Evolutionary conservation across 2,888 invertebrate species (phyloP).

Genomic region (Caenorhabditis angaria): DNA sequence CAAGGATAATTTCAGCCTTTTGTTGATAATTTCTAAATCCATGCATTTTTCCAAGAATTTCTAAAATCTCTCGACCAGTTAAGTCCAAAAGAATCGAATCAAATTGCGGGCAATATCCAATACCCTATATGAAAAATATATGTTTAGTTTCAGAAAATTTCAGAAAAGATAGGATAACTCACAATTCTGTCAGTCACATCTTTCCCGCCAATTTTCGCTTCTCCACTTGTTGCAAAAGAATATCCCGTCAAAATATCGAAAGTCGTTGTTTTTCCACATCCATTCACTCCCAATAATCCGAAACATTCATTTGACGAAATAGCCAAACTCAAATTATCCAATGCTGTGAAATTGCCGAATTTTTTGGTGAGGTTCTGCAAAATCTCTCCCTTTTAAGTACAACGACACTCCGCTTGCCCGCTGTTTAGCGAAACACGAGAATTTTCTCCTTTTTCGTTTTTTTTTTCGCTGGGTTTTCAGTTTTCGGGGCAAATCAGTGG

Average conservation of each 20-base stretch:
- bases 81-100: conserved; percentile 67
- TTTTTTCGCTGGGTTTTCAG: too few relatives aligned
- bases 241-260: conserved; percentile 69
- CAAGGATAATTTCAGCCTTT: conserved; percentile 53
- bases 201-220: neutral
- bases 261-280: conserved; percentile 70
- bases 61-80: conserved; percentile 63
- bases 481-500: too few relatives aligned
- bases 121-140: too few relatives aligned
- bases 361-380: conserved; percentile 37
- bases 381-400: conserved; percentile 8
- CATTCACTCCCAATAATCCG: conserved; percentile 66
- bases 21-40: conserved; percentile 43
- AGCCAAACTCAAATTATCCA: conserved; percentile 59
- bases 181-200: neutral
- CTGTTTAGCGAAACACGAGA: too few relatives aligned
- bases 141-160: too few relatives aligned
- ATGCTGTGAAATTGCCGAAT: conserved; percentile 37
- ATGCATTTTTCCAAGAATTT: conserved; percentile 56
- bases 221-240: conserved; percentile 31
- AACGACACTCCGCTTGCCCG: too few relatives aligned
- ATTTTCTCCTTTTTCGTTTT: too few relatives aligned
- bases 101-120: conserved; percentile 71
- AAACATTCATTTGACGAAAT: conserved; percentile 66
- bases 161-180: neutral